Base-by-base conservation (phyloP, 2,888 invertebrate species). In the Nipponacmea schrenckii region DNA sequence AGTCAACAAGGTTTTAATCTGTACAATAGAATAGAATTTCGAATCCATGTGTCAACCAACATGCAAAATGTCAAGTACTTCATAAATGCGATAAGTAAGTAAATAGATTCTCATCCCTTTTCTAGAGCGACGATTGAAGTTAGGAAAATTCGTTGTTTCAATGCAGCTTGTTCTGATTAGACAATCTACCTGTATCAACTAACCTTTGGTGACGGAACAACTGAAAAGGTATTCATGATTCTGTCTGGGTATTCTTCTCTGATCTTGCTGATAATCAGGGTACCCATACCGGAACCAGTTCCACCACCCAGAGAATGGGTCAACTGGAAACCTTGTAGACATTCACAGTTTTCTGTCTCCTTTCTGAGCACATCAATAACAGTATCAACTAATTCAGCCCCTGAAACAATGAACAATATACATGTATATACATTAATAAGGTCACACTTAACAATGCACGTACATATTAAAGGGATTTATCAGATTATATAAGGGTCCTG, bases 161-260 rank as follows among this genome's bases (percentile, higher is more conserved):
- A n/a, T n/a, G n/a, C n/a, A n/a, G 3, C 31, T 2, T 31, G 31
- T 2, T 31, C 31, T 31, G 31, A 5, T 39, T 8, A 39, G 8
- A 39, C 7, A 8, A 39, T 39, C 39, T 39, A 39, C 39, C 24
- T 20, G 12, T 10, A 56, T 24, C 56, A 24, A 10, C 56, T 24
- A 20, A 56, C 56, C 56, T 56, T 56, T 1, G 56, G 56, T 20
- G 56, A 56, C n/a, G 56, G 56, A 24, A 56, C 56, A 15, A 56
- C 56, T 24, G 56, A 56, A 14, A 56, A 56, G 20, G 56, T 56
- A 14, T 56, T 56, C 97, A 97, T 97, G 85, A 97, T 97, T 91
- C 97, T 94, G 91, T 97, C 97, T 82, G 97, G 97, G 89, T 97
- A 97, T 91, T 97, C 97, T 91, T 97, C 97, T 84, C 97, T 93